A percentile compares a stretch with the other conserved stretches of the same genome.
Conservation (phyloP, 2,797 vertebrate genomes). For the Pachyuromys duprasi region DNA sequence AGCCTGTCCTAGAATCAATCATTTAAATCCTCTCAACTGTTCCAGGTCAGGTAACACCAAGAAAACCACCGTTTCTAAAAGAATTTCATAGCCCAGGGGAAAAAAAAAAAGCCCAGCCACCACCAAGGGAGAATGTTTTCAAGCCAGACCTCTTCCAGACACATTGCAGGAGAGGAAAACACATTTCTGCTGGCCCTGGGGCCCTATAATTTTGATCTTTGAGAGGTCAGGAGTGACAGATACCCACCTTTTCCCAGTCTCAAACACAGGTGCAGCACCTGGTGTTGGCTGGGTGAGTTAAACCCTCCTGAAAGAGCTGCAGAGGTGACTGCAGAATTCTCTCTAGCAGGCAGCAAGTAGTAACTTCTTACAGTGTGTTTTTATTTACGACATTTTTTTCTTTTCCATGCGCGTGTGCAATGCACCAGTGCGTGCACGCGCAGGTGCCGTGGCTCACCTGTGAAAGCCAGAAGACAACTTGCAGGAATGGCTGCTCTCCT, state of each 20-base stretch:
- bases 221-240: neutral
- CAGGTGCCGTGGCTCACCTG: no score
- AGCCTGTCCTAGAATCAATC: neutral
- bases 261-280: neutral
- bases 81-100: neutral
- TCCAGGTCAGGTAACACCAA: conserved; percentile 45
- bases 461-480: neutral
- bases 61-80: conserved; percentile 11
- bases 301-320: neutral
- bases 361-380: neutral
- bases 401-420: neutral
- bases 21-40: conserved; percentile 47
- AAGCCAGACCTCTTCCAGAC: neutral
- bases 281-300: conserved; percentile 6
- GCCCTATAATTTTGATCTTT: neutral
- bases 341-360: neutral
- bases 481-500: neutral
- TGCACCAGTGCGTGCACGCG: neutral
- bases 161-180: neutral
- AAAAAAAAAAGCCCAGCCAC: neutral
- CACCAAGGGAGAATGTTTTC: neutral
- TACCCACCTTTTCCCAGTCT: neutral
- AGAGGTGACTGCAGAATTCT: neutral
- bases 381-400: neutral
- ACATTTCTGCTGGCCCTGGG: neutral